These are phyloP conservation scores for Hypomecis punctinalis DNA, from an alignment of 2,888 invertebrate genomes.

Conservation along the genomic window DNA sequence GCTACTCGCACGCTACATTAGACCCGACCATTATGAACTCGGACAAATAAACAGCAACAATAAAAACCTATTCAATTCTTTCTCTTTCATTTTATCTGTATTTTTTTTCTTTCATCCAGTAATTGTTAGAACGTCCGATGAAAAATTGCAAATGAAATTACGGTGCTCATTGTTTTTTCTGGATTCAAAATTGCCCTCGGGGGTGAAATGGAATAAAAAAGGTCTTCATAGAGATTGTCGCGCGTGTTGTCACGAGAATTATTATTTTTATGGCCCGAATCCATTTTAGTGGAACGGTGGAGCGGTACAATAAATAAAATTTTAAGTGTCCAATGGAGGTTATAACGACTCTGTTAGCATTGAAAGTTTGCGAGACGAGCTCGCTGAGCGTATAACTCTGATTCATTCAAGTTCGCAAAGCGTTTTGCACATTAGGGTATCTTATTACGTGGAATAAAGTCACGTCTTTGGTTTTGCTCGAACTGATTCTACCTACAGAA, in stretches of 20 bases:
- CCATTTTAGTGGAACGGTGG: slow-evolving; percentile 41
- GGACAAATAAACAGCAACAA: slow-evolving; percentile 49
- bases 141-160: slow-evolving; percentile 69
- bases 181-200: slow-evolving; percentile 53
- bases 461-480: neutral
- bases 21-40: slow-evolving; percentile 49
- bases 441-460: slow-evolving; percentile 5
- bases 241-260: slow-evolving; percentile 39
- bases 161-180: slow-evolving; percentile 62
- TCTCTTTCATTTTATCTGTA: slow-evolving; percentile 49
- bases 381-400: slow-evolving; percentile 14
- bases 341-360: slow-evolving; percentile 29
- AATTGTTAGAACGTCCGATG: slow-evolving; percentile 64
- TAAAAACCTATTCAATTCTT: slow-evolving; percentile 53
- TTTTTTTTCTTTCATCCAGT: slow-evolving; percentile 50
- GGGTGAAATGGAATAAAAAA: slow-evolving; percentile 58
- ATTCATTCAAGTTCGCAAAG: slow-evolving; percentile 22
- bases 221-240: slow-evolving; percentile 48
- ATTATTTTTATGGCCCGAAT: slow-evolving; percentile 45
- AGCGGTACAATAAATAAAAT: slow-evolving; percentile 34
- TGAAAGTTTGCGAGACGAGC: slow-evolving; percentile 21
- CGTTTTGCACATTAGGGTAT: slow-evolving; percentile 7
- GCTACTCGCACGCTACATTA: slow-evolving; percentile 33
- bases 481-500: too few relatives aligned
- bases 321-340: slow-evolving; percentile 30